Evolutionary conservation across 37 sponge, comb jelly and placozoan species (phyloP), one percentile per base, ranked within the genome.

Genomic region (Spongilla lacustris): DNA sequence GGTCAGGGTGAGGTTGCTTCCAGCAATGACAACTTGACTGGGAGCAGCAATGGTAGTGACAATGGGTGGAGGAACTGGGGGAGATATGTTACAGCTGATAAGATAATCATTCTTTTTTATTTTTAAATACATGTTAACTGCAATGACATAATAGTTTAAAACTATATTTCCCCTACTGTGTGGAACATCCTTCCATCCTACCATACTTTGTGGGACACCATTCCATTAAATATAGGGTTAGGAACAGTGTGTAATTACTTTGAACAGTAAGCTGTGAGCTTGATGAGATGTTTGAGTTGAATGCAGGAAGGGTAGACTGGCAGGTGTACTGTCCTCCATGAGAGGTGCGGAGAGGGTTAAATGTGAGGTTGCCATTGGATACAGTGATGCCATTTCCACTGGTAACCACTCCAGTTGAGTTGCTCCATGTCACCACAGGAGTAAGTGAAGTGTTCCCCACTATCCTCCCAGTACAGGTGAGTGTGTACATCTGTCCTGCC

Each of bases 251-350:
- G 19, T 14, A 10, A 58, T 87, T 66, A 87, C 87, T 81, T 36
- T 67, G 81, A 24, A 87, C 87, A 25, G 10, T 23, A 27, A 28
- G 23, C 27, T 26, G n/a, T 30, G 24, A 23, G 25, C 33, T 66
- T 50, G 31, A 50, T 28, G 22, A 24, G 50, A 30, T 74, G 4
- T 30, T 19, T 13, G 24, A 33, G 24, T 36, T 21, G 50, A 83
- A 1, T 29, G 31, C 31, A 33, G 36, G 9, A 0, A 4, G 5
- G 0, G 87, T 67, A 37, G 80, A 81, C 34, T 36, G 66, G 25
- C 87, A 87, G 81, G 13, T 81, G 81, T 87, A 87, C 75, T 67
- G 68, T 28, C 75, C 87, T 75, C 75, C 87, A 74, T 87, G 81
- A 28, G 87, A 81, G 36, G 87, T 75, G 9, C 41, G 67, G 0